A percentile compares a stretch with the other conserved stretches of the same genome.
These are phyloP conservation scores for Zosterops lateralis DNA, from an alignment of 2,113 vertebrate species.

Conservation along the genomic window DNA sequence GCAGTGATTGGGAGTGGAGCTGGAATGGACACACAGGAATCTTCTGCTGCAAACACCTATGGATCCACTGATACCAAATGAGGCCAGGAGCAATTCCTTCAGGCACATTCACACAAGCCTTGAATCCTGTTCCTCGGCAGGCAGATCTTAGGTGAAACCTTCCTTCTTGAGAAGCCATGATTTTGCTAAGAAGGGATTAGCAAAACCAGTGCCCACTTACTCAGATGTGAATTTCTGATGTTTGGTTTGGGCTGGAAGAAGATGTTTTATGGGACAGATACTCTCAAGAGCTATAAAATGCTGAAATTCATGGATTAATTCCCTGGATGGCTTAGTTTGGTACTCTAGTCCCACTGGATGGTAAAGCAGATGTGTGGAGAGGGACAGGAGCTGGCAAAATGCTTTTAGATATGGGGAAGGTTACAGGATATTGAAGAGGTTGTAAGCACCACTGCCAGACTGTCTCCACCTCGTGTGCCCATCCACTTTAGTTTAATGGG, in stretches of 20 bases:
- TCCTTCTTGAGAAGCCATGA: background rate
- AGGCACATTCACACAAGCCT: background rate
- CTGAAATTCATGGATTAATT: background rate
- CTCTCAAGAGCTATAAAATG: background rate
- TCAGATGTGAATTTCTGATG: background rate
- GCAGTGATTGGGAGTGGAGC: rapidly evolving
- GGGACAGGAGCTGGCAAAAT: background rate
- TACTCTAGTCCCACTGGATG: background rate
- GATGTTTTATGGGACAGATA: background rate
- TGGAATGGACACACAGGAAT: rapidly evolving
- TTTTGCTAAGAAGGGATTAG: background rate
- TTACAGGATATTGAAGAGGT: background rate
- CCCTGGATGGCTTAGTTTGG: background rate
- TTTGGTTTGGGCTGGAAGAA: background rate
- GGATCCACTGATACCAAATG: rapidly evolving
- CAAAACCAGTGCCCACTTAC: background rate
- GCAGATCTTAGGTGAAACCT: background rate
- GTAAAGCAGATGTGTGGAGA: background rate
- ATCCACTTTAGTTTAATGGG: background rate
- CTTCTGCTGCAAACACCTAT: background rate
- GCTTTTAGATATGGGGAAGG: background rate
- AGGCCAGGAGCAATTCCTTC: background rate
- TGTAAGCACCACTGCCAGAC: background rate
- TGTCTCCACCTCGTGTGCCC: background rate
- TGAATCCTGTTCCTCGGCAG: rapidly evolving